phyloP scores from a whole-genome alignment of 1,140 invertebrate species.

The Drosophila kepulauana region DNA sequence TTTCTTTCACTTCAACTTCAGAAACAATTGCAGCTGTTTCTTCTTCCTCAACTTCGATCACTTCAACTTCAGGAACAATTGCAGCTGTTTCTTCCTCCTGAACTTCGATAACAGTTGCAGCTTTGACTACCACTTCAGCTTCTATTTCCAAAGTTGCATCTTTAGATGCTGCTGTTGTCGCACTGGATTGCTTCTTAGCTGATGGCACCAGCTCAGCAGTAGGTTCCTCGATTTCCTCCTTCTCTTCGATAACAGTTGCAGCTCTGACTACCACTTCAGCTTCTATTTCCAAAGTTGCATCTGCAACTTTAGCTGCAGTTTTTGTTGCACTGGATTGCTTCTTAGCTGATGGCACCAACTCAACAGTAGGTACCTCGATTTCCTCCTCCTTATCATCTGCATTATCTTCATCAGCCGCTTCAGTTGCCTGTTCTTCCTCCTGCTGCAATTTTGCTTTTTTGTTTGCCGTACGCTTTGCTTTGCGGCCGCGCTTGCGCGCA shows the following conservation, averaged over 20 bases:
- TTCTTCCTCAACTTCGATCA: no score
- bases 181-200: neutral
- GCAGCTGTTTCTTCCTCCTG: no score
- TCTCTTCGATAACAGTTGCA: neutral
- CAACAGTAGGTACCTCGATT: neutral
- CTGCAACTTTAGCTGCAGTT: neutral
- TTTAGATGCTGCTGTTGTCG: neutral
- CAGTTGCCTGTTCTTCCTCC: neutral
- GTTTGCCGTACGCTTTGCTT: conserved; percentile 30
- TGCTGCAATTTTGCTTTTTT: neutral
- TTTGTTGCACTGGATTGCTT: neutral
- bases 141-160: neutral
- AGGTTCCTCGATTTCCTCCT: neutral
- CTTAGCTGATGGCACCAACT: neutral
- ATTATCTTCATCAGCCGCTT: no score
- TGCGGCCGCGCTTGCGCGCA: conserved; percentile 57
- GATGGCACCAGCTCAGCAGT: no score
- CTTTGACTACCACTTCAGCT: neutral
- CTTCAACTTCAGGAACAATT: no score
- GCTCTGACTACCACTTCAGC: neutral
- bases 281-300: neutral
- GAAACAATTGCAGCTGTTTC: no score
- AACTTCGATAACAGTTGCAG: no score
- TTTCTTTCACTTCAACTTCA: no score
- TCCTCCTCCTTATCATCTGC: neutral